A percentile compares a stretch with the other conserved stretches of the same genome.
Conservation (phyloP, 1,140 invertebrate species). For the Lithobius niger region DNA sequence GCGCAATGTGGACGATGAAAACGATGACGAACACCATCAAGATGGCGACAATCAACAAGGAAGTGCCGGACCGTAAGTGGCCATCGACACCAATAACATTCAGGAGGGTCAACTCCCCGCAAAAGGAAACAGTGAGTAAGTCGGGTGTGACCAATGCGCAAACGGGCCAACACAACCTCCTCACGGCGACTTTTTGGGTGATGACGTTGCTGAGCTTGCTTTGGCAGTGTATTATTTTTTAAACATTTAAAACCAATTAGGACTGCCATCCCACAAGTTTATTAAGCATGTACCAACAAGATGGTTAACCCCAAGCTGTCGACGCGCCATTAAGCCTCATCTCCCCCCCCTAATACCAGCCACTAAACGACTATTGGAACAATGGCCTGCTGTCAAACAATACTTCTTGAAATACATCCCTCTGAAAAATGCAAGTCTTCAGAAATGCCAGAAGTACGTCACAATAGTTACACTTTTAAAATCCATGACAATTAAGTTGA, state of each 20-base stretch:
- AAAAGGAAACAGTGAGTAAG: no score
- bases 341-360: constrained; percentile 14
- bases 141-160: no score
- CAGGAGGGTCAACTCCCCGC: no score
- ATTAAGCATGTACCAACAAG: constrained; percentile 18
- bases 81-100: no score
- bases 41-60: no score
- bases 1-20: no score
- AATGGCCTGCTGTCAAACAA: constrained; percentile 12
- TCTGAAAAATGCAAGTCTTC: constrained; percentile 3
- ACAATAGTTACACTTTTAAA: constrained; percentile 11
- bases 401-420: constrained; percentile 16
- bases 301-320: constrained; percentile 15
- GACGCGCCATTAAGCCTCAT: neutral
- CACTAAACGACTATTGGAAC: constrained; percentile 18
- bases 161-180: no score
- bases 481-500: constrained; percentile 4
- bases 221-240: constrained; percentile 20
- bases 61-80: no score
- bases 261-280: constrained; percentile 15
- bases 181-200: no score
- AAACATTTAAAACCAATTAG: constrained; percentile 12
- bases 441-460: constrained; percentile 12
- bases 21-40: no score
- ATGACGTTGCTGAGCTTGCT: constrained; percentile 18